These are phyloP conservation scores for Diaprepes abbreviatus DNA, from an alignment of 2,888 invertebrate species.

Conservation along the genomic window DNA sequence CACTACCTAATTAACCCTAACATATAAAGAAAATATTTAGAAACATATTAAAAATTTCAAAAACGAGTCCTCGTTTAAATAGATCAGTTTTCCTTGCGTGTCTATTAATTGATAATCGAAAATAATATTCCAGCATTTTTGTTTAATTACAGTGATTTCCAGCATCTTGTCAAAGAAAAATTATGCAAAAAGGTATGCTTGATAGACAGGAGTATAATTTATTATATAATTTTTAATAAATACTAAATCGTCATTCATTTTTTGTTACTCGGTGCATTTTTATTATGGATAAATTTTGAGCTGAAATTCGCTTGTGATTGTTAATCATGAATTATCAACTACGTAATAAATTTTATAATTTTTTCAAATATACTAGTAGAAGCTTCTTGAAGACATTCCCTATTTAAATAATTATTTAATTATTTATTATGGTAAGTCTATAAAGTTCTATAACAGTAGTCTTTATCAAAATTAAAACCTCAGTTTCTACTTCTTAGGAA, in stretches of 20 bases:
- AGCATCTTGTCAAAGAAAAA: conserved; percentile 16
- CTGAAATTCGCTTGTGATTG: too few relatives aligned
- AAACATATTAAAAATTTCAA: background rate
- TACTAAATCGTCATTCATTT: background rate
- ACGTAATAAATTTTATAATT: too few relatives aligned
- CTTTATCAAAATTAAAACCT: too few relatives aligned
- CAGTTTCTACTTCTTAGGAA: too few relatives aligned
- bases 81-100: conserved; percentile 14
- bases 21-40: background rate
- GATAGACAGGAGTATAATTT: conserved; percentile 28
- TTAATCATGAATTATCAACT: too few relatives aligned
- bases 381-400: too few relatives aligned
- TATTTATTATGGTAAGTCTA: too few relatives aligned
- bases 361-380: too few relatives aligned
- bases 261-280: conserved; percentile 5
- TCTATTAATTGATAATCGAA: conserved; percentile 12
- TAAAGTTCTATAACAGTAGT: too few relatives aligned
- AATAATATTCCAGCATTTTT: conserved; percentile 12
- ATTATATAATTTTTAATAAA: conserved; percentile 8
- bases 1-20: background rate
- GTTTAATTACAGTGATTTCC: conserved; percentile 10
- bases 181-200: background rate
- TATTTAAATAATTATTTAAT: too few relatives aligned
- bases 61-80: conserved; percentile 19
- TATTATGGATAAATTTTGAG: too few relatives aligned